These are phyloP conservation scores for Volucella bombylans DNA, from an alignment of 2,888 invertebrate genomes.

Conservation along the genomic window DNA sequence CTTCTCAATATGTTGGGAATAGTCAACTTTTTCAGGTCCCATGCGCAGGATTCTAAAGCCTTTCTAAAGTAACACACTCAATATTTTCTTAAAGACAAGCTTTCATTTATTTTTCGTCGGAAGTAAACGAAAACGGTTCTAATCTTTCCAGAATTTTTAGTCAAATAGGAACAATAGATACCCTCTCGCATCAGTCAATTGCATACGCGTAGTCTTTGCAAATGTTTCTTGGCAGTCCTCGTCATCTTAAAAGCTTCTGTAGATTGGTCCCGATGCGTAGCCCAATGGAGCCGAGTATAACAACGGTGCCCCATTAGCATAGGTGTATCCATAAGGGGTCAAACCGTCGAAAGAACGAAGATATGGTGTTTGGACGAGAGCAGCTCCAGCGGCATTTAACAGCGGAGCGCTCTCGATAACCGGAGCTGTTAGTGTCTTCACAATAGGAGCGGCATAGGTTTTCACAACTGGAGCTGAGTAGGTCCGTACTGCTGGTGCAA, in stretches of 20 bases:
- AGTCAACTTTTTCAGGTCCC: too few relatives aligned
- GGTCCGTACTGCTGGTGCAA: conserved; percentile 75
- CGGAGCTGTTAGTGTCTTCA: conserved; percentile 72
- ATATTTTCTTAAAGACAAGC: neutral
- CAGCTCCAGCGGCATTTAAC: conserved; percentile 35
- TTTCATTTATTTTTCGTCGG: conserved; percentile 7
- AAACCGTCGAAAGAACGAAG: conserved; percentile 52
- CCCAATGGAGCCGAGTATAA: conserved; percentile 51
- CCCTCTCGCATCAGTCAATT: conserved; percentile 55
- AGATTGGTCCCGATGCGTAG: conserved; percentile 38
- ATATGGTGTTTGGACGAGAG: conserved; percentile 50
- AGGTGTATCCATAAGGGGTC: conserved; percentile 60
- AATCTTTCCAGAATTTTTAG: conserved; percentile 57
- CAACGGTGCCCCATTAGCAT: conserved; percentile 56
- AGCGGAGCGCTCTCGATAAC: conserved; percentile 50
- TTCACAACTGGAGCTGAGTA: conserved; percentile 73
- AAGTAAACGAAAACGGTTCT: conserved; percentile 45
- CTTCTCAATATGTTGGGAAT: too few relatives aligned
- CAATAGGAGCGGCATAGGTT: conserved; percentile 70
- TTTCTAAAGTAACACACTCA: neutral
- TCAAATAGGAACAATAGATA: conserved; percentile 68
- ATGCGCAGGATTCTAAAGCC: too few relatives aligned
- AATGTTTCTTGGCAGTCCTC: neutral
- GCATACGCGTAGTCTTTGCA: neutral
- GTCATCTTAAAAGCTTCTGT: conserved; percentile 42